These are phyloP conservation scores for Okamejei kenojei DNA, from an alignment of 2,797 vertebrate species.

Conservation along the genomic window DNA sequence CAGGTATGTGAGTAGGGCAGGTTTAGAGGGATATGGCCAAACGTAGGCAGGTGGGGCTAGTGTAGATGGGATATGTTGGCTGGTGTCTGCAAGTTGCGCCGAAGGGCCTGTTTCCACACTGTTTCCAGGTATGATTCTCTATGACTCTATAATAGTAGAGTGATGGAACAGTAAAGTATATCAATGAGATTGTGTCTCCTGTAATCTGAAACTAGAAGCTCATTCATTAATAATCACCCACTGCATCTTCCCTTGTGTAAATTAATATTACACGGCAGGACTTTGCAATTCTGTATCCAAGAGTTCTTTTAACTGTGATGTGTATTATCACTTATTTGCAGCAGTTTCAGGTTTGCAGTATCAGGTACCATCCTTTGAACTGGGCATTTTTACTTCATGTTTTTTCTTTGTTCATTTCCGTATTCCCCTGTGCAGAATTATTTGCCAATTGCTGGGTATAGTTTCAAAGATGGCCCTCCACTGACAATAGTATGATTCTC, in stretches of 20 bases:
- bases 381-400: background rate
- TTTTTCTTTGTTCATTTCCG: background rate
- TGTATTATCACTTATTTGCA: background rate
- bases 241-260: background rate
- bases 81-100: too few relatives aligned
- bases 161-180: background rate
- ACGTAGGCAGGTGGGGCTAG: too few relatives aligned
- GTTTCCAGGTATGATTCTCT: too few relatives aligned
- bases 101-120: too few relatives aligned
- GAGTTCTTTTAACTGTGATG: background rate
- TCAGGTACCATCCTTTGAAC: background rate
- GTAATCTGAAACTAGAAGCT: background rate
- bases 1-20: too few relatives aligned
- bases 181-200: background rate
- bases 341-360: background rate
- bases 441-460: background rate
- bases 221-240: background rate
- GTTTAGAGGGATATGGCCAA: too few relatives aligned
- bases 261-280: too few relatives aligned
- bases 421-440: background rate
- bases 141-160: too few relatives aligned
- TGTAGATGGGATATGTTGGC: too few relatives aligned
- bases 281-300: background rate
- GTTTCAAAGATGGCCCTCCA: background rate
- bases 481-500: background rate